Evolutionary conservation across 1,140 invertebrate genomes (phyloP).

Genomic region (Brachionus plicatilis): DNA sequence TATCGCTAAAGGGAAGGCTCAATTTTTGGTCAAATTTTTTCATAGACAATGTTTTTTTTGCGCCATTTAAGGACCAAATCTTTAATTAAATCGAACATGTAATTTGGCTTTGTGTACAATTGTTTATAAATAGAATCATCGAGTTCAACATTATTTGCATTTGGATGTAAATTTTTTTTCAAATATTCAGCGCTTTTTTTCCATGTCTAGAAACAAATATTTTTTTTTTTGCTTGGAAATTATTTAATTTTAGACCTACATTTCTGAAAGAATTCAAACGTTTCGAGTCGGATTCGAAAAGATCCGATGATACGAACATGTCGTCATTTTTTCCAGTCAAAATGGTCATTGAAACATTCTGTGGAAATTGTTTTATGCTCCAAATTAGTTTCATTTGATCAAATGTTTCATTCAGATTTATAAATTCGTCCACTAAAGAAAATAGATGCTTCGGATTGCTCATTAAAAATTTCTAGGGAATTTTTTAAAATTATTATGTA

Average conservation of each 20-base stretch:
- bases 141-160: neutral
- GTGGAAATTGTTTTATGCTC: conserved; percentile 46
- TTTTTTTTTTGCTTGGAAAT: neutral
- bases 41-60: neutral
- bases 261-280: conserved; percentile 40
- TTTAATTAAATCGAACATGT: neutral
- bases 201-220: neutral
- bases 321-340: conserved; percentile 54
- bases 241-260: neutral
- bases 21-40: neutral
- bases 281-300: conserved; percentile 46
- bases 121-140: conserved; percentile 9
- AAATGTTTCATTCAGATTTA: conserved; percentile 54
- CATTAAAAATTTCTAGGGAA: conserved; percentile 51
- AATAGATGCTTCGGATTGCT: conserved; percentile 54
- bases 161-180: conserved; percentile 23
- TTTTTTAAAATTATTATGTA: neutral
- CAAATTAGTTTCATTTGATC: conserved; percentile 51
- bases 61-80: conserved; percentile 14
- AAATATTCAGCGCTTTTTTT: neutral
- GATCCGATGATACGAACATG: conserved; percentile 50
- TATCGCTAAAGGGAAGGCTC: neutral
- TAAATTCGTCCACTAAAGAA: conserved; percentile 53
- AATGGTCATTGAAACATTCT: conserved; percentile 50
- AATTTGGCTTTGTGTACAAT: conserved; percentile 5